A percentile compares a stretch with the other conserved stretches of the same genome.
These are phyloP conservation scores for Micromussa lordhowensis DNA, from an alignment of 92 coral and sea anemone genomes.

Conservation along the genomic window DNA sequence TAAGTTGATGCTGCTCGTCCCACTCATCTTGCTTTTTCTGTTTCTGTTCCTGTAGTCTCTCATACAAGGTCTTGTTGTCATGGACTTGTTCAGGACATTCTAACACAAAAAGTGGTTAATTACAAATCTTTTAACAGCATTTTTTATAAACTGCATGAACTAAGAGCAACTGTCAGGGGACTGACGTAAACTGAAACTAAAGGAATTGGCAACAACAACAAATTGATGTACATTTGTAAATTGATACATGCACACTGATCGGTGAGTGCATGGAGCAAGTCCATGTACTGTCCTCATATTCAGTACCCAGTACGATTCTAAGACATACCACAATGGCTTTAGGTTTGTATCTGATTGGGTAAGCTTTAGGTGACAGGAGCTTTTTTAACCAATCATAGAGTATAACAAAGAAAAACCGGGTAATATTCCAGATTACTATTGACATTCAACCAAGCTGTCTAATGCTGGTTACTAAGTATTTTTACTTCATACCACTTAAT, in stretches of 20 bases:
- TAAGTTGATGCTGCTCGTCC: constrained; percentile 94
- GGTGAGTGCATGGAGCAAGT: not conserved
- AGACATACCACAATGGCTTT: too few species aligned
- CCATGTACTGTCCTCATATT: too few species aligned
- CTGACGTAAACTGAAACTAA: too few species aligned
- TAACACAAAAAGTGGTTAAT: not conserved
- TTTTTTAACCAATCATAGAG: not conserved
- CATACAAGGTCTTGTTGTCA: constrained; percentile 86
- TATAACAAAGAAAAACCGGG: too few species aligned
- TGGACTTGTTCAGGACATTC: constrained; percentile 91
- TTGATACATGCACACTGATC: too few species aligned
- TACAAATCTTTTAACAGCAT: not conserved
- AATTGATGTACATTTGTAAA: too few species aligned
- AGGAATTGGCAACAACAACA: too few species aligned
- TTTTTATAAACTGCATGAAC: not conserved
- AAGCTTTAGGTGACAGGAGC: not conserved
- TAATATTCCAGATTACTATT: too few species aligned
- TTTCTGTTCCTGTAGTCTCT: constrained; percentile 91
- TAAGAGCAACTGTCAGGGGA: not conserved
- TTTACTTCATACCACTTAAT: too few species aligned
- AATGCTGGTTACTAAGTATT: too few species aligned
- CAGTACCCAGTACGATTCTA: not conserved
- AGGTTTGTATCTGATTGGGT: not conserved
- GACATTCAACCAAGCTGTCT: too few species aligned
- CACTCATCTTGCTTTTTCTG: constrained; percentile 97